phyloP scores from a whole-genome alignment of 1,140 invertebrate species.

The Drosophila obscura region DNA sequence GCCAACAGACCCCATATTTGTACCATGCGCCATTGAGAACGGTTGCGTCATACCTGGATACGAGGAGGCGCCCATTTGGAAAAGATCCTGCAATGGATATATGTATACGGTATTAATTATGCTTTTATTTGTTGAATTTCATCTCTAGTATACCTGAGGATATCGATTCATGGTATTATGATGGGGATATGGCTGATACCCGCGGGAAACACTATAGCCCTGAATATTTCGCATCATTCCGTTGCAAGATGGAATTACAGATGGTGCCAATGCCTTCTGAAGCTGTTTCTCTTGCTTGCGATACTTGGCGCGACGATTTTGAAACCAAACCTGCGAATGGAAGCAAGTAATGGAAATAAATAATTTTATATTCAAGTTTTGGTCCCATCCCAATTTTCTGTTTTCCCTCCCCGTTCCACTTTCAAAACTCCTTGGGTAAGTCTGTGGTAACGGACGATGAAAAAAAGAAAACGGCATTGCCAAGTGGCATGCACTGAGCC shows the following conservation, averaged over 20 bases:
- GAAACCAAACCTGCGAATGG: conserved; percentile 89
- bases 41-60: conserved; percentile 97
- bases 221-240: conserved; percentile 99
- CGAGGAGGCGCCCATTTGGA: conserved; percentile 94
- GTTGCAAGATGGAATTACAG: conserved; percentile 95
- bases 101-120: not conserved
- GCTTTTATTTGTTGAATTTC: too few species aligned
- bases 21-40: conserved; percentile 95
- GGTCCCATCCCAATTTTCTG: too few species aligned
- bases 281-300: conserved; percentile 99
- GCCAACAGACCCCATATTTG: conserved; percentile 94
- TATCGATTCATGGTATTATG: conserved; percentile 97
- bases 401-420: too few species aligned
- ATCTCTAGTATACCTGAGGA: conserved; percentile 89
- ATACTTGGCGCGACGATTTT: conserved; percentile 98
- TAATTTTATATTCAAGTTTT: too few species aligned
- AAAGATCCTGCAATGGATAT: conserved; percentile 83
- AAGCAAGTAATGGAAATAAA: not conserved
- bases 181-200: conserved; percentile 96
- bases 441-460: conserved; percentile 22
- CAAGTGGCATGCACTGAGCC: conserved; percentile 32
- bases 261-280: conserved; percentile 95
- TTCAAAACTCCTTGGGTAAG: too few species aligned
- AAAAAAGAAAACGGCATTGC: conserved; percentile 28
- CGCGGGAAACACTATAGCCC: conserved; percentile 90